Evolutionary conservation across 2,888 invertebrate genomes (phyloP).

Genomic region (Caenorhabditis angaria): DNA sequence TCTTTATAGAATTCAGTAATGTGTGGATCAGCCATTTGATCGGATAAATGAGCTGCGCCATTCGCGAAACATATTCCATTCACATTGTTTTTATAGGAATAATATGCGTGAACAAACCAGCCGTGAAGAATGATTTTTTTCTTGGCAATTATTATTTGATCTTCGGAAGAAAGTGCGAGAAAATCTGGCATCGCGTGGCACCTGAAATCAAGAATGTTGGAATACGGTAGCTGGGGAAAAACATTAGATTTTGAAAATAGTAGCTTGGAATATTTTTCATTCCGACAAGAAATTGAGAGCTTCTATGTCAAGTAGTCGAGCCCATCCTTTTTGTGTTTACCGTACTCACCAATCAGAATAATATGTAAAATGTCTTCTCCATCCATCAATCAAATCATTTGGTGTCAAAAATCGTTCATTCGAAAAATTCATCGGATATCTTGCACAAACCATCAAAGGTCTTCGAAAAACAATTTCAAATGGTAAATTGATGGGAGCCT

Average conservation of each 20-base stretch:
- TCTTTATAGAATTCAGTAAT: conserved; percentile 53
- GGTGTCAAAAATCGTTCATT: conserved; percentile 40
- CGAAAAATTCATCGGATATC: conserved; percentile 52
- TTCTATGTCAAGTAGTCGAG: no score
- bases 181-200: conserved; percentile 52
- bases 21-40: conserved; percentile 37
- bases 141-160: conserved; percentile 48
- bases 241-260: no score
- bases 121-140: conserved; percentile 48
- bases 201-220: no score
- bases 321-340: no score
- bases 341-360: conserved; percentile 52
- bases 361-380: conserved; percentile 54
- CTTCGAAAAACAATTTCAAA: conserved; percentile 52
- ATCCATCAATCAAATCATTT: conserved; percentile 53
- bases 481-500: conserved; percentile 43
- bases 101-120: conserved; percentile 55
- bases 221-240: no score
- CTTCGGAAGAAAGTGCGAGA: conserved; percentile 27
- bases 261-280: no score
- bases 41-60: conserved; percentile 52
- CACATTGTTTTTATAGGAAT: conserved; percentile 42
- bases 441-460: conserved; percentile 48
- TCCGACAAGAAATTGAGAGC: no score
- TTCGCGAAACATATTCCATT: conserved; percentile 54